A percentile compares a stretch with the other conserved stretches of the same genome.
These are phyloP conservation scores for Lithophane semibrunnea DNA, from an alignment of 2,888 invertebrate genomes.

Conservation along the genomic window DNA sequence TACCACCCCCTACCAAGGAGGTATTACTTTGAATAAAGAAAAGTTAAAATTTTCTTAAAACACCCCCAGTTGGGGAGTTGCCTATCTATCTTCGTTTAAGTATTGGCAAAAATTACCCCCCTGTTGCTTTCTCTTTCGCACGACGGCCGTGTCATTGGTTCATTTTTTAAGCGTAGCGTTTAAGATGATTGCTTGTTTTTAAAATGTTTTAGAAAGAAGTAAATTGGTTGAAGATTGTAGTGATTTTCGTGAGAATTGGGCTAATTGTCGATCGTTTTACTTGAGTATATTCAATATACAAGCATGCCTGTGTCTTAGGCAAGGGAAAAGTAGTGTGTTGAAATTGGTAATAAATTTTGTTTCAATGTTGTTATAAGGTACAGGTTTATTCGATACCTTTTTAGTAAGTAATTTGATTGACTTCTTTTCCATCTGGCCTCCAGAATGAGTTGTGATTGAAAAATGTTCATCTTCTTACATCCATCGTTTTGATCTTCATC, in stretches of 20 bases:
- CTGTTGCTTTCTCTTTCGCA: conserved; percentile 76
- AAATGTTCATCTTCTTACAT: no score
- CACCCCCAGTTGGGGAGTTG: conserved; percentile 78
- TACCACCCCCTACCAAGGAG: conserved; percentile 67
- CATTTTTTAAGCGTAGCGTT: conserved; percentile 78
- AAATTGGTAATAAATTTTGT: not conserved
- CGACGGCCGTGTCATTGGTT: conserved; percentile 82
- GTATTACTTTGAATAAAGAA: conserved; percentile 87
- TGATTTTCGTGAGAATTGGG: not conserved
- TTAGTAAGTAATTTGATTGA: not conserved
- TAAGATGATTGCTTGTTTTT: conserved; percentile 66
- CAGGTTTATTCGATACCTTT: not conserved
- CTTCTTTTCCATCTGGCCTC: not conserved
- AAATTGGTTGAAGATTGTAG: conserved; percentile 13
- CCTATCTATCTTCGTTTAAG: conserved; percentile 89
- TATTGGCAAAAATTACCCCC: conserved; percentile 89
- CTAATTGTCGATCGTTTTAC: not conserved
- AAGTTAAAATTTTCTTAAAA: conserved; percentile 90
- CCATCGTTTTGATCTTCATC: not conserved
- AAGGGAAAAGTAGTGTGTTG: not conserved
- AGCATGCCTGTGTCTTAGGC: no score
- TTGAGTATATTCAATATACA: no score
- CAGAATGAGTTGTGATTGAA: not conserved
- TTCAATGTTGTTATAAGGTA: not conserved
- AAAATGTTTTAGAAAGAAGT: conserved; percentile 28